These are phyloP conservation scores for Apamea epomidion DNA, from an alignment of 2,888 invertebrate genomes.

Conservation along the genomic window DNA sequence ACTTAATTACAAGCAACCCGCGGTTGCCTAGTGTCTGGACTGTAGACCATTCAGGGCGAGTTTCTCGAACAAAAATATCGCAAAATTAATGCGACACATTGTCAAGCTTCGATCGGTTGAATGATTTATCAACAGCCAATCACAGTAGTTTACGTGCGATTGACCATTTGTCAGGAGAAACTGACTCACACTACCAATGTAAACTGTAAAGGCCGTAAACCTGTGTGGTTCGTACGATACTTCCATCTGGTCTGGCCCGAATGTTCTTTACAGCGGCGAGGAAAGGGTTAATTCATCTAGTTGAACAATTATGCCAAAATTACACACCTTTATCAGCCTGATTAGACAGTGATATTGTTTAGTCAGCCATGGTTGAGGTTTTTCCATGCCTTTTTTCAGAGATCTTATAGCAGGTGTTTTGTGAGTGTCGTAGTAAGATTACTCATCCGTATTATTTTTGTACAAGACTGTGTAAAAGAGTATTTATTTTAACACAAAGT, in stretches of 20 bases:
- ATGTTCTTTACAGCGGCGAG: neutral
- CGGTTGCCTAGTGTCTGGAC: neutral
- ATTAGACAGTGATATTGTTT: conserved; percentile 29
- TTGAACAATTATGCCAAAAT: conserved; percentile 49
- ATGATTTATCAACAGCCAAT: neutral
- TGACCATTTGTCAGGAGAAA: neutral
- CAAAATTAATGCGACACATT: neutral
- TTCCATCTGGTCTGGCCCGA: neutral
- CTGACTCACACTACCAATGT: neutral
- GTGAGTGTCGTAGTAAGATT: conserved; percentile 3
- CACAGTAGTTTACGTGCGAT: neutral
- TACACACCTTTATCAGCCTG: conserved; percentile 37
- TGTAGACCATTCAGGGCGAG: neutral
- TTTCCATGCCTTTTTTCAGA: conserved; percentile 26
- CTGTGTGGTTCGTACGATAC: conserved; percentile 12
- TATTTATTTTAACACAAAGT: conserved; percentile 23
- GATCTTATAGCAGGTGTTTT: neutral
- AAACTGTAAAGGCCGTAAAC: neutral
- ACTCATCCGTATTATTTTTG: conserved; percentile 16
- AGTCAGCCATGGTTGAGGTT: conserved; percentile 25
- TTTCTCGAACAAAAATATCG: neutral
- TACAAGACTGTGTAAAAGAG: conserved; percentile 9
- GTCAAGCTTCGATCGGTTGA: neutral
- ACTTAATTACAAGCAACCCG: neutral
- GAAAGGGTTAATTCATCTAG: conserved; percentile 26